Conservation (phyloP, 1,140 invertebrate genomes). For the Hormaphis cornu region DNA sequence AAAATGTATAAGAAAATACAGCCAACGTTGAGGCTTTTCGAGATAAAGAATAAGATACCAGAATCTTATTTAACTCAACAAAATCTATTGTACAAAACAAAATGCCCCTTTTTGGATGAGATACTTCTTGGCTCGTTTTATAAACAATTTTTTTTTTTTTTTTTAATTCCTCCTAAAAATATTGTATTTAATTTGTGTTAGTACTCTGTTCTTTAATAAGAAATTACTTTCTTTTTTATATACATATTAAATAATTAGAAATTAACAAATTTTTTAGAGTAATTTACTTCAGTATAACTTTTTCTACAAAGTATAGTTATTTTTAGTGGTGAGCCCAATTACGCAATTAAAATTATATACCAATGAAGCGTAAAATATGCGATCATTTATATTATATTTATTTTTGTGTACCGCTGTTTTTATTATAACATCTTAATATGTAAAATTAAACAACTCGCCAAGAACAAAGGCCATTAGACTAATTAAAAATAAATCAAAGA, state of each 20-base stretch:
- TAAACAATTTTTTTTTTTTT: neutral
- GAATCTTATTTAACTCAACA: conserved; percentile 17
- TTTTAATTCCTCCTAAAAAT: neutral
- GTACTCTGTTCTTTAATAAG: conserved; percentile 11
- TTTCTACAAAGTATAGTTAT: conserved; percentile 10
- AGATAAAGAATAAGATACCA: neutral
- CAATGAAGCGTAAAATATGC: conserved; percentile 13
- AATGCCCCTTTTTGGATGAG: conserved; percentile 12
- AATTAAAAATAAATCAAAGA: conserved; percentile 14
- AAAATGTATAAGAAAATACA: conserved; percentile 31
- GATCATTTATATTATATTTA: conserved; percentile 31
- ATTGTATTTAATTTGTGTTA: conserved; percentile 13
- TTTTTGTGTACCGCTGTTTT: conserved; percentile 30
- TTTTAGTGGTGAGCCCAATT: conserved; percentile 11
- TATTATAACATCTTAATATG: conserved; percentile 24
- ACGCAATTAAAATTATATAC: conserved; percentile 18
- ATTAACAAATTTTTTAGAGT: conserved; percentile 14
- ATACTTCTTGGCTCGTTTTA: conserved; percentile 3
- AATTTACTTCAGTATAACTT: conserved; percentile 22
- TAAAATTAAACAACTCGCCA: neutral
- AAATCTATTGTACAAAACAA: conserved; percentile 10
- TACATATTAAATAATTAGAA: conserved; percentile 23
- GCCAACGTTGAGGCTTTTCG: neutral
- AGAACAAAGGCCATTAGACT: neutral
- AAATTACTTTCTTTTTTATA: conserved; percentile 24